These are phyloP conservation scores for Listronotus bonariensis DNA, from an alignment of 1,140 invertebrate genomes.

Conservation along the genomic window DNA sequence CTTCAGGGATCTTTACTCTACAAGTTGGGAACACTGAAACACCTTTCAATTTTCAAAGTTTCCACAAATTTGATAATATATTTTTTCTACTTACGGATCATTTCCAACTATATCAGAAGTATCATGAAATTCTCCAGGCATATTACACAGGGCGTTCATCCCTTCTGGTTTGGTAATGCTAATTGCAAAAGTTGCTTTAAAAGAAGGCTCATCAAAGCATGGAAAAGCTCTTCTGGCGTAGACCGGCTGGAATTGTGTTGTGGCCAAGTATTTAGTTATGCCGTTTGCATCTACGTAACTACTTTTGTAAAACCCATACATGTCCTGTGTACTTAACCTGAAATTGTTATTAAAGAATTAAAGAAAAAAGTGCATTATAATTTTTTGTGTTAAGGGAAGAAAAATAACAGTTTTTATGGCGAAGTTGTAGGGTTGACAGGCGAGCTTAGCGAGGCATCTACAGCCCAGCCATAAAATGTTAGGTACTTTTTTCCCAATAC, in stretches of 20 bases:
- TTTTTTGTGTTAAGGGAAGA: too few relatives aligned
- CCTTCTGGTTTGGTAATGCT: constrained; percentile 63
- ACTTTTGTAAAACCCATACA: constrained; percentile 43
- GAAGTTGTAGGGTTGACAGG: too few relatives aligned
- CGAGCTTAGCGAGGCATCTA: too few relatives aligned
- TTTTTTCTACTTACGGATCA: constrained; percentile 19
- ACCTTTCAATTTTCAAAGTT: not conserved
- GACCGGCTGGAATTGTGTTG: constrained; percentile 81
- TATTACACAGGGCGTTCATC: constrained; percentile 64
- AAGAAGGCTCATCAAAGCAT: constrained; percentile 86
- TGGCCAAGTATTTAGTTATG: constrained; percentile 58
- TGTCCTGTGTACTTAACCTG: constrained; percentile 32
- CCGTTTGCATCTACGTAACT: constrained; percentile 23
- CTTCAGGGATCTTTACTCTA: too few relatives aligned
- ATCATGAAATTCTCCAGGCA: constrained; percentile 15
- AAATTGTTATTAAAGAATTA: constrained; percentile 6
- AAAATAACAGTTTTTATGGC: too few relatives aligned
- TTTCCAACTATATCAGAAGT: constrained; percentile 11
- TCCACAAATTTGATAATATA: not conserved
- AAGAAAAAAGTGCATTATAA: too few relatives aligned
- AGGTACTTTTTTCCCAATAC: too few relatives aligned
- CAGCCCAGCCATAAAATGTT: too few relatives aligned
- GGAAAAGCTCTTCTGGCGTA: constrained; percentile 82
- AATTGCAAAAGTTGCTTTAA: constrained; percentile 76
- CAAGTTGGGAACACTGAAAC: not conserved